These are phyloP conservation scores for Brenthis ino DNA, from an alignment of 2,888 invertebrate species.

Conservation along the genomic window DNA sequence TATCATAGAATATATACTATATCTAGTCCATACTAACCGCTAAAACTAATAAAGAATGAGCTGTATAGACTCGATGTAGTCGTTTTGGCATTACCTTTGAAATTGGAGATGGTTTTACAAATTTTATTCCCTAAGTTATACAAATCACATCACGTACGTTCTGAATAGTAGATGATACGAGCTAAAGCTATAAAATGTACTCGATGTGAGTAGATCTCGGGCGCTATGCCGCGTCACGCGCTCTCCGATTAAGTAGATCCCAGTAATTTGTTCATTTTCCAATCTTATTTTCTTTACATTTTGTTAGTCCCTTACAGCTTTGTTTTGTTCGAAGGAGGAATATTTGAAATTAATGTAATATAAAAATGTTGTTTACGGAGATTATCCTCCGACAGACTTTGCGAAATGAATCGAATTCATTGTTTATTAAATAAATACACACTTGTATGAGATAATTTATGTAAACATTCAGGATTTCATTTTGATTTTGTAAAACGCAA, in stretches of 20 bases:
- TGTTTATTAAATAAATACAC: too few species aligned
- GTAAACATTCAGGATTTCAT: too few species aligned
- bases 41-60: background rate
- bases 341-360: background rate
- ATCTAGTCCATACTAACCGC: too few species aligned
- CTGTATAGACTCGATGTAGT: too few species aligned
- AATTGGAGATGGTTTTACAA: background rate
- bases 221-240: constrained; percentile 12
- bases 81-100: too few species aligned
- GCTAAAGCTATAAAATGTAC: constrained; percentile 2
- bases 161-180: constrained; percentile 1
- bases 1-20: too few species aligned
- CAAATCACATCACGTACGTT: background rate
- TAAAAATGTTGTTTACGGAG: background rate
- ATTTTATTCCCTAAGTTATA: background rate
- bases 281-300: background rate
- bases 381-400: background rate
- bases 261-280: constrained; percentile 13
- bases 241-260: constrained; percentile 13
- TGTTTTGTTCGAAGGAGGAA: constrained; percentile 14
- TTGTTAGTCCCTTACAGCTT: constrained; percentile 20
- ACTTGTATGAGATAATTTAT: too few species aligned
- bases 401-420: too few species aligned
- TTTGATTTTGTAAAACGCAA: too few species aligned
- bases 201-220: too few species aligned